These are phyloP conservation scores for Caenorhabditis angaria DNA, from an alignment of 2,888 invertebrate species.

Conservation along the genomic window DNA sequence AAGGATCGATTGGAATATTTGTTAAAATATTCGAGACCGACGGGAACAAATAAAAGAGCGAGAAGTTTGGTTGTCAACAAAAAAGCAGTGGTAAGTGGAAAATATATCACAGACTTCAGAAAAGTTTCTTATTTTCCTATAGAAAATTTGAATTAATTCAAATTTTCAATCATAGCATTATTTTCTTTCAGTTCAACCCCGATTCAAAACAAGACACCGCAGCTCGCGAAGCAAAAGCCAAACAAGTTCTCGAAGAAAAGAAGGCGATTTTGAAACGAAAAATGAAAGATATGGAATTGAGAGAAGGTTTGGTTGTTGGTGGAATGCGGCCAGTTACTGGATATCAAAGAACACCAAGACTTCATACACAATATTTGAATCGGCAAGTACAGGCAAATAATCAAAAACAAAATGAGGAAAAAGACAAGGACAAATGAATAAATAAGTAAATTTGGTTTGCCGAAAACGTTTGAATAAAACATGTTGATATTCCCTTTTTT, in stretches of 20 bases:
- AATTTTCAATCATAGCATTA: background rate
- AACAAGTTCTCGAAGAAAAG: slow-evolving; percentile 48
- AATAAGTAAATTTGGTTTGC: background rate
- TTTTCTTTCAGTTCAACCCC: slow-evolving; percentile 25
- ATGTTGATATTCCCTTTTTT: background rate
- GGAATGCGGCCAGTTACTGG: slow-evolving; percentile 36
- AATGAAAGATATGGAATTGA: slow-evolving; percentile 43
- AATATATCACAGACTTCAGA: too few relatives aligned
- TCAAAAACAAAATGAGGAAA: background rate
- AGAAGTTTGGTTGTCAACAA: slow-evolving; percentile 69
- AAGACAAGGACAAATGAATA: background rate
- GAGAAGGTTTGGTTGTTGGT: slow-evolving; percentile 19
- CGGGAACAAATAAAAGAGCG: slow-evolving; percentile 67
- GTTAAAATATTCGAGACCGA: slow-evolving; percentile 91
- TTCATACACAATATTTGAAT: slow-evolving; percentile 38
- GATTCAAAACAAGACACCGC: slow-evolving; percentile 34
- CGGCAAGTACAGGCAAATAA: slow-evolving; percentile 2
- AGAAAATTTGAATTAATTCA: background rate
- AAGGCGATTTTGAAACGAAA: slow-evolving; percentile 47
- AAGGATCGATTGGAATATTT: slow-evolving; percentile 82
- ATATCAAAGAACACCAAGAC: slow-evolving; percentile 34
- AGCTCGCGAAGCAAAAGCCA: slow-evolving; percentile 39
- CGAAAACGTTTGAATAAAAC: too few relatives aligned
- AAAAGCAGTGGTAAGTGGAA: slow-evolving; percentile 35
- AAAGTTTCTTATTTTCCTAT: background rate